These are phyloP conservation scores for Acanthosepion pharaonis DNA, from an alignment of 2,888 invertebrate genomes.

Conservation along the genomic window DNA sequence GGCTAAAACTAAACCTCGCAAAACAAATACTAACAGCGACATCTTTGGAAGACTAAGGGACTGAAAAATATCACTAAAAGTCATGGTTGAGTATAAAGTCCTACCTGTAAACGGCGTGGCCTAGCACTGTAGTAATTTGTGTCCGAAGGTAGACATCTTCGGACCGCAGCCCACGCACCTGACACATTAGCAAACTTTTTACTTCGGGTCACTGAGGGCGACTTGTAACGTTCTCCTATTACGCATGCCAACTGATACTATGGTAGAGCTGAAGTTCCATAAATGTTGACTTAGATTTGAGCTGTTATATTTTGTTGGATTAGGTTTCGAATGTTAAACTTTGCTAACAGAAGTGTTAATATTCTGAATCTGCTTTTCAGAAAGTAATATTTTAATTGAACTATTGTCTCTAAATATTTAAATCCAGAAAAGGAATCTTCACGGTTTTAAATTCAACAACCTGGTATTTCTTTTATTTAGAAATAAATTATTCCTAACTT, in stretches of 20 bases:
- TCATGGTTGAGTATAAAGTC: not conserved
- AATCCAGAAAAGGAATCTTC: too few relatives aligned
- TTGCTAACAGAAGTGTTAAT: too few relatives aligned
- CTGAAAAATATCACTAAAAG: too few relatives aligned
- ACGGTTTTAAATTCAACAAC: too few relatives aligned
- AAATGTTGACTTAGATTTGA: not conserved
- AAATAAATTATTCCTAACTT: too few relatives aligned
- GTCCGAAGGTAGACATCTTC: slow-evolving; percentile 2
- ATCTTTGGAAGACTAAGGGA: too few relatives aligned
- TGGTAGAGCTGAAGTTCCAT: slow-evolving; percentile 10
- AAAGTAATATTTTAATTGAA: too few relatives aligned
- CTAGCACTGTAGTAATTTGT: not conserved
- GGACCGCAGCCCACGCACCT: slow-evolving; percentile 33
- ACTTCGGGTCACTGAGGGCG: not conserved
- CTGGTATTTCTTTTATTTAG: too few relatives aligned
- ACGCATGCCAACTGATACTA: not conserved
- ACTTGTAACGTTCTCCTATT: not conserved
- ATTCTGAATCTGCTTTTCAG: too few relatives aligned
- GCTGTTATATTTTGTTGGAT: not conserved
- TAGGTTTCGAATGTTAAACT: too few relatives aligned
- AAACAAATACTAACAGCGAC: not conserved
- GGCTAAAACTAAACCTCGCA: not conserved
- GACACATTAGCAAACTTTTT: not conserved
- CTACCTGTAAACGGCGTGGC: not conserved
- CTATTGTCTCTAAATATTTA: too few relatives aligned